These are phyloP conservation scores for Pseudoatta argentina DNA, from an alignment of 1,140 invertebrate species.

Conservation along the genomic window DNA sequence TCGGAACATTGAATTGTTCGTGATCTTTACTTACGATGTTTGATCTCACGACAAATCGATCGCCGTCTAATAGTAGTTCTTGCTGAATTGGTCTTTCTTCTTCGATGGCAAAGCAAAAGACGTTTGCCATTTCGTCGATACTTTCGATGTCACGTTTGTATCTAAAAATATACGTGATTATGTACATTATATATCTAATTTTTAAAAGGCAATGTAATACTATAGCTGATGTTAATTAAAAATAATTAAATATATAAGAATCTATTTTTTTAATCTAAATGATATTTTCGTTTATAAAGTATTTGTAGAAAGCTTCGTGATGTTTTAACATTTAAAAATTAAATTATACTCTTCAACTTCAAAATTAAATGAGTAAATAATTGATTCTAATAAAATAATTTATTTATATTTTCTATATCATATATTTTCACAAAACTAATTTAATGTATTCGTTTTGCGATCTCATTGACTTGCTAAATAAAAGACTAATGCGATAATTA, in stretches of 20 bases:
- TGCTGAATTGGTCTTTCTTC: slow-evolving; percentile 84
- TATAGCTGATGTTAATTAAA: slow-evolving; percentile 1
- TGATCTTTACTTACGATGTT: slow-evolving; percentile 81
- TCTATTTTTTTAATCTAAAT: neutral
- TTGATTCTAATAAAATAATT: neutral
- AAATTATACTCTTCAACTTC: neutral
- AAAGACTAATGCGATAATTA: neutral
- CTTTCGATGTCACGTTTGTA: slow-evolving; percentile 87
- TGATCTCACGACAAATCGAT: slow-evolving; percentile 84
- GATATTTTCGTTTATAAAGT: neutral
- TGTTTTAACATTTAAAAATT: neutral
- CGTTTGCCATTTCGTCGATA: slow-evolving; percentile 86
- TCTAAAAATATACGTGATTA: slow-evolving; percentile 26
- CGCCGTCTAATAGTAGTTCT: slow-evolving; percentile 84
- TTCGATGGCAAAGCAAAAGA: slow-evolving; percentile 88
- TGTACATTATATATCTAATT: neutral
- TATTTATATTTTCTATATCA: neutral
- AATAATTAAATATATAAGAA: neutral
- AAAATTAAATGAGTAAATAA: neutral
- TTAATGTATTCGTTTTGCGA: neutral
- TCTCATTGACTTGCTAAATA: neutral
- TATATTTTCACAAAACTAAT: neutral
- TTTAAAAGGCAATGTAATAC: neutral
- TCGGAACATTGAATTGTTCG: slow-evolving; percentile 68
- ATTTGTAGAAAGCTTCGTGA: neutral